Conservation (phyloP, 2,797 vertebrate genomes). For the Mus spretus region DNA sequence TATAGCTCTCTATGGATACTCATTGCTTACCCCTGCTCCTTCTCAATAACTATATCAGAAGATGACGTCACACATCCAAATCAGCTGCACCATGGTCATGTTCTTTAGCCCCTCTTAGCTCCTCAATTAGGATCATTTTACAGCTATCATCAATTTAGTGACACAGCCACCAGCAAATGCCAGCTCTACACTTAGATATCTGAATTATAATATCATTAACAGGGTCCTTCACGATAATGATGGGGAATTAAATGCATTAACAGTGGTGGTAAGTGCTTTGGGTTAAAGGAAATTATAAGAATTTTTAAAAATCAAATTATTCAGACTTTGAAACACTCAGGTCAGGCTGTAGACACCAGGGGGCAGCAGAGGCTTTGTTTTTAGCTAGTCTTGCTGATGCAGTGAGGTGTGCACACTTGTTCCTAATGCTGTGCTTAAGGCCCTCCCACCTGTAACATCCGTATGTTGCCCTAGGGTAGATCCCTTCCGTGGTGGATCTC, state of each 20-base stretch:
- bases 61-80: neutral
- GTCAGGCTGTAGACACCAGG: conserved; percentile 26
- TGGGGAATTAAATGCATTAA: neutral
- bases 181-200: neutral
- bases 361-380: conserved; percentile 5
- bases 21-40: neutral
- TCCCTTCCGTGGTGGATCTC: neutral
- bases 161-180: neutral
- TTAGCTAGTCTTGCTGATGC: rapidly evolving
- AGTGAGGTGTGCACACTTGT: neutral
- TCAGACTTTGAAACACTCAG: neutral
- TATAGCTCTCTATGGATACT: neutral
- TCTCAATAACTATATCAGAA: neutral
- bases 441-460: neutral
- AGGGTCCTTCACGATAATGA: conserved; percentile 1
- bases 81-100: neutral
- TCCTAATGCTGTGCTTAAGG: rapidly evolving
- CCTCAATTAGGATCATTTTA: neutral
- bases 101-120: neutral
- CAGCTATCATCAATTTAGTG: neutral
- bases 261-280: neutral
- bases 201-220: neutral
- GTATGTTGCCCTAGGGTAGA: neutral
- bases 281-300: neutral
- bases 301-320: neutral